These are phyloP conservation scores for Ophthalmolycus amberensis DNA, from an alignment of 2,113 vertebrate genomes.

Conservation along the genomic window DNA sequence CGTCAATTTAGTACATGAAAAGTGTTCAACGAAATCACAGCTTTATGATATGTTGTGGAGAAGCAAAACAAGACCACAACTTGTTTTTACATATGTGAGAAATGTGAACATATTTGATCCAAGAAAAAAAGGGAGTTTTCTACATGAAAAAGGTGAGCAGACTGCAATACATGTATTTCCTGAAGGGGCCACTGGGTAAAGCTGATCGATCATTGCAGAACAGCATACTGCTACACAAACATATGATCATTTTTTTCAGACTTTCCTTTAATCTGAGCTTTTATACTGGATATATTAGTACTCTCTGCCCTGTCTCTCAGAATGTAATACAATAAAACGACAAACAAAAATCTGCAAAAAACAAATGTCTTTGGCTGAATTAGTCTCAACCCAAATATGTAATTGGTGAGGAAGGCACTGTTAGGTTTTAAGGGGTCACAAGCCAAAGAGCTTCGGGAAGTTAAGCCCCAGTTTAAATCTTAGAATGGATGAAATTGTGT, in stretches of 20 bases:
- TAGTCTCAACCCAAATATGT: background rate
- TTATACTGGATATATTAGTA: background rate
- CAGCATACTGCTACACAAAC: background rate
- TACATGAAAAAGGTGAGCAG: background rate
- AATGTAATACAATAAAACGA: background rate
- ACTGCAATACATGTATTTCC: background rate
- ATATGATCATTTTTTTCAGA: background rate
- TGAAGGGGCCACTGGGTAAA: background rate
- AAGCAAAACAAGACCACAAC: background rate
- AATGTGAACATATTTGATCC: background rate
- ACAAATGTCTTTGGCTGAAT: background rate
- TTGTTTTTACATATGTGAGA: background rate
- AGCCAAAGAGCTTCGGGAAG: background rate
- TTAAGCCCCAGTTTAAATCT: background rate
- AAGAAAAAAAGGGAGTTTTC: background rate
- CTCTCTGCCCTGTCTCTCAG: too few species aligned
- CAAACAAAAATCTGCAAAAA: background rate
- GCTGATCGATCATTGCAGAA: background rate
- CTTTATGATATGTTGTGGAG: background rate
- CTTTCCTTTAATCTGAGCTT: background rate
- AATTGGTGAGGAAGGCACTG: background rate
- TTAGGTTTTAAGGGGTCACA: background rate
- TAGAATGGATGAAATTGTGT: background rate
- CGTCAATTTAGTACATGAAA: background rate
- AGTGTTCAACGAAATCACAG: background rate